phyloP scores from a whole-genome alignment of 2,113 vertebrate genomes.

The Macaca mulatta region DNA sequence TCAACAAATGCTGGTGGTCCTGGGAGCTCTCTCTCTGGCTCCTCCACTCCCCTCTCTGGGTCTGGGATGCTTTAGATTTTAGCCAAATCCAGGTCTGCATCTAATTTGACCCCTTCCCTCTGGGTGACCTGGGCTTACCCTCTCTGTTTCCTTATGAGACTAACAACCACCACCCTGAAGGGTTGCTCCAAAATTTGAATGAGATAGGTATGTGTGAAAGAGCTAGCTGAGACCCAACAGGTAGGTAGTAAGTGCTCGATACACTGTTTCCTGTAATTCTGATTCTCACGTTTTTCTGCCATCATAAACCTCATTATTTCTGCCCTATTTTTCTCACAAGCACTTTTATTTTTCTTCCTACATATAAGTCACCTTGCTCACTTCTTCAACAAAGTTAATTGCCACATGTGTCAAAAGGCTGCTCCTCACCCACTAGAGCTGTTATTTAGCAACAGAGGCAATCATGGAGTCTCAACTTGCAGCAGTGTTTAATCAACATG shows the following conservation, averaged over 20 bases:
- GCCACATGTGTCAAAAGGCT: neutral
- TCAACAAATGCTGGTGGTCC: neutral
- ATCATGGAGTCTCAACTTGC: neutral
- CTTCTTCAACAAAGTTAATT: conserved; percentile 35
- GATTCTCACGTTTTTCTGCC: neutral
- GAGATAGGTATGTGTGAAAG: no score
- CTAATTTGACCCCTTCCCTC: neutral
- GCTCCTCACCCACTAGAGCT: neutral
- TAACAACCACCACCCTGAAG: neutral
- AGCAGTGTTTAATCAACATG: neutral
- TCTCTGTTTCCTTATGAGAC: neutral
- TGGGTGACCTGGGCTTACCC: neutral
- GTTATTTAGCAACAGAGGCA: neutral
- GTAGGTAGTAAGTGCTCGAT: neutral
- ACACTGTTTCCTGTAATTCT: neutral
- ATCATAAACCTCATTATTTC: neutral
- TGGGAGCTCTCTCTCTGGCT: neutral
- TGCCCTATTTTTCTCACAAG: neutral
- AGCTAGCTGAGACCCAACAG: neutral
- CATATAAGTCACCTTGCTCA: conserved; percentile 14
- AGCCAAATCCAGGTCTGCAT: neutral
- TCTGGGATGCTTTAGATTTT: neutral
- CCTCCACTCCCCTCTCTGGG: neutral
- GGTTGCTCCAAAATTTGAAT: neutral
- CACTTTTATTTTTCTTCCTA: neutral